Base-by-base conservation (phyloP, 1,140 invertebrate species). In the Drosophila sp. region DNA sequence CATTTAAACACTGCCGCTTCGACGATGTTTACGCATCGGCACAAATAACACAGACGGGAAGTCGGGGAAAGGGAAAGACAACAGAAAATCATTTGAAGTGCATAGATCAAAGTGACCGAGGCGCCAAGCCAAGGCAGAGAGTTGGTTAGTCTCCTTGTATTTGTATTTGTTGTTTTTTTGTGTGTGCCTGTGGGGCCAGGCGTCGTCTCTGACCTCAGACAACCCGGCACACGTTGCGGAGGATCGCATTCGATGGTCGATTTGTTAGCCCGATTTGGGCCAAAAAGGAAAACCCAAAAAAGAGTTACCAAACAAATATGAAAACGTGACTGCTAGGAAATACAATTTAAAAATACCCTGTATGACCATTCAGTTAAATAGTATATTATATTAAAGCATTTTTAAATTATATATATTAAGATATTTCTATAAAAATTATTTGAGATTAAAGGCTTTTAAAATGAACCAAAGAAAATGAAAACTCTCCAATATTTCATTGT, bases 11-110 rank as follows among this genome's bases (percentile, higher is more conserved):
- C 68, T 76, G 83, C 67, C 72, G 83, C 83, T 76, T 57, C 79
- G 76, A 80, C 79, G 76, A 80, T 87, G 83, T 87, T 87, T 87
- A 89, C 84, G 84, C 83, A 87, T 83, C 84, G 62, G 61, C 62
- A 89, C 66, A 79, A 87, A 50, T 50, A 50, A 50, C 44, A 50
- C 44, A 50, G 44, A 50, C 44, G 23, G 2, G 5, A 47, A 25
- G 25, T 2, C 3, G 7, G 44, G 7, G 44, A 2, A 8, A 23
- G 25, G 23, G 10, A 27, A 50, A 27, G 27, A 73, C 77, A 80
- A 79, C 55, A 80, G 64, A 70, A 82, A 80, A 79, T 79, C 79
- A 86, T 86, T 86, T 86, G 82, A 86, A 86, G 82, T 86, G 83
- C 82, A 79, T 69, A 86, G 82, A 86, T 86, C 82, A 86, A 86